These are phyloP conservation scores for Aplysina aerophoba DNA, from an alignment of 37 sponge, comb jelly and placozoan genomes.

Conservation along the genomic window DNA sequence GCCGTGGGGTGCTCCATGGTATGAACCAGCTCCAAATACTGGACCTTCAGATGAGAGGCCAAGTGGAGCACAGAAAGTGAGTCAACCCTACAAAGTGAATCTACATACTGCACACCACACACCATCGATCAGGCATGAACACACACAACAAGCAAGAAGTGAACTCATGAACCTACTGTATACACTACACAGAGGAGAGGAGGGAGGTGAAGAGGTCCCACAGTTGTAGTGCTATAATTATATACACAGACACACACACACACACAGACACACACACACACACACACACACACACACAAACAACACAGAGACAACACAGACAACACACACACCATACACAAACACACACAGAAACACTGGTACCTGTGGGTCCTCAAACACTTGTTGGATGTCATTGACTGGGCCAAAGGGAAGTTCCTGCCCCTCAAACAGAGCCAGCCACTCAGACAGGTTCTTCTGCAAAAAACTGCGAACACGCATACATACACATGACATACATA, in stretches of 20 bases:
- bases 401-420: conserved; percentile 63
- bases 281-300: too few species aligned
- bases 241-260: too few species aligned
- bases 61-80: background rate
- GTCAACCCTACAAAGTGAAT: too few species aligned
- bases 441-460: conserved; percentile 33
- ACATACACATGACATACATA: background rate
- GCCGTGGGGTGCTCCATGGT: conserved; percentile 42
- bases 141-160: too few species aligned
- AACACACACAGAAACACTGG: conserved; percentile 2
- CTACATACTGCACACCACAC: too few species aligned
- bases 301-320: too few species aligned
- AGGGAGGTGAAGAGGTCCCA: background rate
- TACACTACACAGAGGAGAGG: background rate
- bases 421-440: conserved; percentile 48
- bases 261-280: too few species aligned
- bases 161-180: background rate
- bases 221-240: too few species aligned
- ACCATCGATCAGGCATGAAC: too few species aligned
- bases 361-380: conserved; percentile 69
- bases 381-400: conserved; percentile 56
- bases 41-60: conserved; percentile 1
- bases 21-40: conserved; percentile 37
- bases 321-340: conserved; percentile 1
- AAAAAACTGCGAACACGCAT: conserved; percentile 29